phyloP scores from a whole-genome alignment of 2,113 vertebrate genomes.

The Hystrix cristata region DNA sequence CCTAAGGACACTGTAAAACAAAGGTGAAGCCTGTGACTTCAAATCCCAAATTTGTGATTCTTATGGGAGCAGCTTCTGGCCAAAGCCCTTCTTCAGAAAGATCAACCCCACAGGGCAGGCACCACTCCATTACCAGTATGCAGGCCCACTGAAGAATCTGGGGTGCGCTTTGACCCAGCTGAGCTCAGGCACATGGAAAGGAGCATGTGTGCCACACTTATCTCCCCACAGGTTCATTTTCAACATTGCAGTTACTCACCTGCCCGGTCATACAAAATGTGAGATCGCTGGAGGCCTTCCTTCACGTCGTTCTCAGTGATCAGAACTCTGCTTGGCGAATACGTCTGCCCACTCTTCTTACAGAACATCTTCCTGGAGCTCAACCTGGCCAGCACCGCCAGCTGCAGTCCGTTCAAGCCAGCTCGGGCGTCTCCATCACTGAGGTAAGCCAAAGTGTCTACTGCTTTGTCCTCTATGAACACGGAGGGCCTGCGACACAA shows the following conservation, averaged over 20 bases:
- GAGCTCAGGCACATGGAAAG: not conserved
- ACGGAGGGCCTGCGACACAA: conserved; percentile 89
- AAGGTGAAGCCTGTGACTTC: not conserved
- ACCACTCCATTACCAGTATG: not conserved
- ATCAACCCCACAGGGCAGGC: not conserved
- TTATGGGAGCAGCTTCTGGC: not conserved
- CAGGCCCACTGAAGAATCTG: not conserved
- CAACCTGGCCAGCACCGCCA: conserved; percentile 95
- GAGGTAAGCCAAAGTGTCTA: conserved; percentile 95
- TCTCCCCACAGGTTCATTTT: not conserved
- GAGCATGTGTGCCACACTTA: not conserved
- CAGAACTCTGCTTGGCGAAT: conserved; percentile 84
- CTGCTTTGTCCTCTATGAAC: conserved; percentile 94
- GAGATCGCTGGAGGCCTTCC: conserved; percentile 96
- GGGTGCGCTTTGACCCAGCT: not conserved
- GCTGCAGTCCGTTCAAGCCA: conserved; percentile 95
- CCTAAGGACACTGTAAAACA: not conserved
- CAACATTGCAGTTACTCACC: conserved; percentile 87
- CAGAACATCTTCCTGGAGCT: conserved; percentile 77
- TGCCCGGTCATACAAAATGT: conserved; percentile 97
- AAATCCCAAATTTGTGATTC: not conserved
- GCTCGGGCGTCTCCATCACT: conserved; percentile 96
- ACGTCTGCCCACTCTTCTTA: conserved; percentile 45
- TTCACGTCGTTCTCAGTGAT: conserved; percentile 95
- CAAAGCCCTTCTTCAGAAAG: conserved; percentile 14